A percentile compares a stretch with the other conserved stretches of the same genome.
Evolutionary conservation across 2,113 vertebrate genomes (phyloP).

Genomic region (Agelaius phoeniceus): DNA sequence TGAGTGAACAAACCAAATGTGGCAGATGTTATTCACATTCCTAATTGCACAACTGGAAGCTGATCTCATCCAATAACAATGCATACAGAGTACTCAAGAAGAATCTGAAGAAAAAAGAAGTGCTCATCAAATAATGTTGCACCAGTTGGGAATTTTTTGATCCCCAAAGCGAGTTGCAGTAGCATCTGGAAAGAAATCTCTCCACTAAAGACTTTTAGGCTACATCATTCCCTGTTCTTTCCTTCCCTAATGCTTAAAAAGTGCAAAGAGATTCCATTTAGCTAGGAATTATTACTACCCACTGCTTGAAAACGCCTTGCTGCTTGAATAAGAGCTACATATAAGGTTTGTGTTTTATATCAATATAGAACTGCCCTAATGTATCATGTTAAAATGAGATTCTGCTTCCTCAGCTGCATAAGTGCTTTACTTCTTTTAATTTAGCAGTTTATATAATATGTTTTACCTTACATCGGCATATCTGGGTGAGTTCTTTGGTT

Average conservation of each 20-base stretch:
- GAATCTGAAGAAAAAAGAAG: not conserved
- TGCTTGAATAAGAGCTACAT: slow-evolving; percentile 30
- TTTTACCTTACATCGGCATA: slow-evolving; percentile 19
- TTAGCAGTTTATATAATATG: not conserved
- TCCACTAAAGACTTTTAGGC: not conserved
- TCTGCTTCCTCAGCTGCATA: slow-evolving; percentile 37
- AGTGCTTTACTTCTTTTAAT: slow-evolving; percentile 48
- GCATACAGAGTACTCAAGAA: not conserved
- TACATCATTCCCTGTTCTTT: slow-evolving; percentile 11
- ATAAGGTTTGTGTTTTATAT: slow-evolving; percentile 39
- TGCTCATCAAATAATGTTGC: slow-evolving; percentile 7
- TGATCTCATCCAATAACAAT: slow-evolving; percentile 49
- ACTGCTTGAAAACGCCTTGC: not conserved
- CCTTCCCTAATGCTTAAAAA: slow-evolving; percentile 22
- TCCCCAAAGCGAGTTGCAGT: not conserved
- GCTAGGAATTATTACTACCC: slow-evolving; percentile 34
- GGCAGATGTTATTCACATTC: slow-evolving; percentile 62
- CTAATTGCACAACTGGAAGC: slow-evolving; percentile 57
- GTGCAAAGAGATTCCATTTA: slow-evolving; percentile 37
- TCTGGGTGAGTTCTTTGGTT: not conserved
- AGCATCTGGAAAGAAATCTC: slow-evolving; percentile 35
- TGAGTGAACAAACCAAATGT: slow-evolving; percentile 46
- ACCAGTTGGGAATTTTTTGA: slow-evolving; percentile 9
- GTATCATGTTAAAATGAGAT: slow-evolving; percentile 45
- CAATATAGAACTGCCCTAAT: slow-evolving; percentile 42